phyloP scores from a whole-genome alignment of 1,140 invertebrate species.

The Cryptotermes secundus region DNA sequence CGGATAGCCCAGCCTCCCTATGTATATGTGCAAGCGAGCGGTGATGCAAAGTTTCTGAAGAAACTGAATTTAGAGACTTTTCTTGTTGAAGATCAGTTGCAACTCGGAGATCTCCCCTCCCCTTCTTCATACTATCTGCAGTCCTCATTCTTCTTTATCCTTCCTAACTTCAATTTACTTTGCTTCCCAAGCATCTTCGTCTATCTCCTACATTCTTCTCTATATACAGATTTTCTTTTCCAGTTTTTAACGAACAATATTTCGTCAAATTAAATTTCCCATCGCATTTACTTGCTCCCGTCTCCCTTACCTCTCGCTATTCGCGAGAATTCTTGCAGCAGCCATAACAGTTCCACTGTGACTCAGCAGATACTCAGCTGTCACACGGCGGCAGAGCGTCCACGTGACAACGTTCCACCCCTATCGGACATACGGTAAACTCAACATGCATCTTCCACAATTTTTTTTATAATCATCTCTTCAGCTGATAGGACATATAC shows the following conservation, averaged over 20 bases:
- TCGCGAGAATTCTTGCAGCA: background rate
- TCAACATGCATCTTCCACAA: no score
- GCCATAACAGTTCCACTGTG: background rate
- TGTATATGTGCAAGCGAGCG: background rate
- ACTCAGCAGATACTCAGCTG: background rate
- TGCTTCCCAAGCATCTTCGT: background rate
- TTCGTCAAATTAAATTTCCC: background rate
- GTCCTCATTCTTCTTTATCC: background rate
- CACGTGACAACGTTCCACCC: background rate
- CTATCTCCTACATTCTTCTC: background rate
- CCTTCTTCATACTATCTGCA: background rate
- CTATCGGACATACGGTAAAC: no score
- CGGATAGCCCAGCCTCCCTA: background rate
- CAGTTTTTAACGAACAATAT: background rate
- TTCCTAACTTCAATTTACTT: constrained; percentile 14
- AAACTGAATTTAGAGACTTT: constrained; percentile 1
- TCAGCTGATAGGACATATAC: no score
- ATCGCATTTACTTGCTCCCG: background rate
- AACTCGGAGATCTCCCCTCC: background rate
- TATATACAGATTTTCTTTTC: background rate
- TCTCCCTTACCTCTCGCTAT: background rate
- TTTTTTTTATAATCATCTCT: no score
- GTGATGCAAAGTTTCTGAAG: background rate
- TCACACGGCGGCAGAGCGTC: background rate
- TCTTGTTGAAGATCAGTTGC: constrained; percentile 1